Evolutionary conservation across 1,140 invertebrate genomes (phyloP).

Genomic region (Drosophila takahashii): DNA sequence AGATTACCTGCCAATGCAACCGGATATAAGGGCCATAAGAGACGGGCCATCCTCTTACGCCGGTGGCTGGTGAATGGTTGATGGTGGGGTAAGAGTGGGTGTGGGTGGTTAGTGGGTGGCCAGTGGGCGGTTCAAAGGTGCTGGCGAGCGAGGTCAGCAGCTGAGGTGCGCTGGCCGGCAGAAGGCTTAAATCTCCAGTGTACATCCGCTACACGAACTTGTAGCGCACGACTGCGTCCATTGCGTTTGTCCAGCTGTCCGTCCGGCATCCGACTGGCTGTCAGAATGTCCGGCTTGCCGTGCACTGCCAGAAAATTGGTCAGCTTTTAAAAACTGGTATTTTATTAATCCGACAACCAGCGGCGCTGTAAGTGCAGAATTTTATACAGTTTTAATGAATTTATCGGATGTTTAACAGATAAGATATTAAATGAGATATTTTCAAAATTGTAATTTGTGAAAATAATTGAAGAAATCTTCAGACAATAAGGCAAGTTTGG

Average conservation of each 20-base stretch:
- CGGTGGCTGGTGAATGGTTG: constrained; percentile 8
- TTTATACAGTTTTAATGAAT: no score
- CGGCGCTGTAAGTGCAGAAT: no score
- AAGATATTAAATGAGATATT: no score
- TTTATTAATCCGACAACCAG: no score
- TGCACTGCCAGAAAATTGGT: constrained; percentile 17
- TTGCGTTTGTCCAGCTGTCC: constrained; percentile 33
- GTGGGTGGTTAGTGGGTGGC: constrained; percentile 11
- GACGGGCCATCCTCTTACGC: constrained; percentile 47
- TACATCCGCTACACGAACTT: constrained; percentile 79
- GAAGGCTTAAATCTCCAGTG: constrained; percentile 79
- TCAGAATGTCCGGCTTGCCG: constrained; percentile 28
- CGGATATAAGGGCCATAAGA: constrained; percentile 71
- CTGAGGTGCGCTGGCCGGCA: constrained; percentile 32
- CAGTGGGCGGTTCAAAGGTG: constrained; percentile 19
- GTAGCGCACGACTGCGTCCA: constrained; percentile 73
- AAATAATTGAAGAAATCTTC: no score
- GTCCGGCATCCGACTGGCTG: constrained; percentile 11
- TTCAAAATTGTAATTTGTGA: no score
- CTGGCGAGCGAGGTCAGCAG: constrained; percentile 37
- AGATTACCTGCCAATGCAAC: constrained; percentile 81
- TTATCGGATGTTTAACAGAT: no score
- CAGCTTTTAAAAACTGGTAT: neutral
- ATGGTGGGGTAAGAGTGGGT: neutral
- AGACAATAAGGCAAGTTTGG: no score